These are phyloP conservation scores for Osmerus mordax DNA, from an alignment of 2,113 vertebrate species.

Conservation along the genomic window DNA sequence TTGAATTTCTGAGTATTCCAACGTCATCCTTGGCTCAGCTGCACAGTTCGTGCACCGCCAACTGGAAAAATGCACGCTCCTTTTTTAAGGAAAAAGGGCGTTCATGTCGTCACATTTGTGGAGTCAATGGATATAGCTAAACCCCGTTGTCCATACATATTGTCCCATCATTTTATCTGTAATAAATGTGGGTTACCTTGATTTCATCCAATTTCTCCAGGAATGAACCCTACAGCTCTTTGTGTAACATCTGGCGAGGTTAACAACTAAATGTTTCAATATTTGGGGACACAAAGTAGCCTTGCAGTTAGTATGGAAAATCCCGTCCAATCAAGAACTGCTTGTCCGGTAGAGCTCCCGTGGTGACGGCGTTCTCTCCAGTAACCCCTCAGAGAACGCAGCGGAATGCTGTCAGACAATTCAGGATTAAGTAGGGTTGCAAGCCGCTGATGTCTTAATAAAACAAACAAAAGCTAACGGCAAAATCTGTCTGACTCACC, in stretches of 20 bases:
- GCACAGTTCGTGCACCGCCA: constrained; percentile 20
- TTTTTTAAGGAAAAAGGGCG: constrained; percentile 32
- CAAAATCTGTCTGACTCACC: constrained; percentile 6
- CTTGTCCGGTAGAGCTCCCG: background rate
- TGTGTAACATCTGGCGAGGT: constrained; percentile 42
- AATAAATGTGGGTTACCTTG: background rate
- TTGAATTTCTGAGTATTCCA: constrained; percentile 36
- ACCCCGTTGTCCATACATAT: constrained; percentile 30
- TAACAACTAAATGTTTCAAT: no score
- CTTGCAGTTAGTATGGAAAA: background rate
- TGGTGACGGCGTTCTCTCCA: background rate
- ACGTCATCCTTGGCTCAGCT: constrained; percentile 48
- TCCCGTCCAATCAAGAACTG: background rate
- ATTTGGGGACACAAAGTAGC: no score
- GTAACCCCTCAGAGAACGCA: constrained; percentile 16
- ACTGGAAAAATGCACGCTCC: background rate
- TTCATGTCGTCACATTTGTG: constrained; percentile 34
- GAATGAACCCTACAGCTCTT: background rate
- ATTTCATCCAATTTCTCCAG: background rate
- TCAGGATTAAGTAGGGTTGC: constrained; percentile 44
- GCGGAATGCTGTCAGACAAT: constrained; percentile 24
- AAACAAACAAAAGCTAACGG: constrained; percentile 48
- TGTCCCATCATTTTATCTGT: constrained; percentile 24
- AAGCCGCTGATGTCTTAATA: constrained; percentile 31
- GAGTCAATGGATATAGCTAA: constrained; percentile 26